Percentiles rank a stretch among this genome's conserved stretches.
Evolutionary conservation across 1,140 invertebrate species (phyloP).

Genomic region (Drosophila burlai): DNA sequence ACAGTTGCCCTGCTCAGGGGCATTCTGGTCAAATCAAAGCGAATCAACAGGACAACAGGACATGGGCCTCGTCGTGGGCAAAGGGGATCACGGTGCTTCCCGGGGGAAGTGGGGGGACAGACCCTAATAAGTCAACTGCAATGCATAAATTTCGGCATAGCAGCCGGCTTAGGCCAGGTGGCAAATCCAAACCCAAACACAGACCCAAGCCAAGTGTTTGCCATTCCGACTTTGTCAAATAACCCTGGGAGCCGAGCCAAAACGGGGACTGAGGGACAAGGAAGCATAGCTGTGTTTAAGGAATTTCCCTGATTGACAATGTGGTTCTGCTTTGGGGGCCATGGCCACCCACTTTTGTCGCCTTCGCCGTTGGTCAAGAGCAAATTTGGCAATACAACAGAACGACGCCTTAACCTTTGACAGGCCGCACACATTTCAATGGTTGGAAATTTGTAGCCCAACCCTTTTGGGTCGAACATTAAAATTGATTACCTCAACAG

Average conservation of each 20-base stretch:
- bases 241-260: conserved; percentile 11
- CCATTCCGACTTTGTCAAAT: conserved; percentile 65
- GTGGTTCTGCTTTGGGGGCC: conserved; percentile 34
- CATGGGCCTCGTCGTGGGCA: neutral
- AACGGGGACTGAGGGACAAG: neutral
- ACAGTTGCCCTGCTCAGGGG: conserved; percentile 49
- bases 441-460: conserved; percentile 41
- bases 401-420: conserved; percentile 66
- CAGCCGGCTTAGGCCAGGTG: conserved; percentile 34
- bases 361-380: conserved; percentile 30
- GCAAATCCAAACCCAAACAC: conserved; percentile 39
- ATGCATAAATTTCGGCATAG: conserved; percentile 71
- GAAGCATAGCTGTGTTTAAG: conserved; percentile 32
- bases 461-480: conserved; percentile 53
- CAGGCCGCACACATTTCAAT: conserved; percentile 72
- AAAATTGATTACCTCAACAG: conserved; percentile 66
- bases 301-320: conserved; percentile 75
- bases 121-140: conserved; percentile 79
- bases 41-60: conserved; percentile 63
- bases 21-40: conserved; percentile 47
- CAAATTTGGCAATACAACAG: conserved; percentile 69
- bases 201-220: conserved; percentile 62
- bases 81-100: neutral
- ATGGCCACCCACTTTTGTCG: conserved; percentile 6
- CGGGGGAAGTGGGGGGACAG: neutral